Evolutionary conservation across 2,888 invertebrate genomes (phyloP).

Genomic region (Steromphala cineraria): DNA sequence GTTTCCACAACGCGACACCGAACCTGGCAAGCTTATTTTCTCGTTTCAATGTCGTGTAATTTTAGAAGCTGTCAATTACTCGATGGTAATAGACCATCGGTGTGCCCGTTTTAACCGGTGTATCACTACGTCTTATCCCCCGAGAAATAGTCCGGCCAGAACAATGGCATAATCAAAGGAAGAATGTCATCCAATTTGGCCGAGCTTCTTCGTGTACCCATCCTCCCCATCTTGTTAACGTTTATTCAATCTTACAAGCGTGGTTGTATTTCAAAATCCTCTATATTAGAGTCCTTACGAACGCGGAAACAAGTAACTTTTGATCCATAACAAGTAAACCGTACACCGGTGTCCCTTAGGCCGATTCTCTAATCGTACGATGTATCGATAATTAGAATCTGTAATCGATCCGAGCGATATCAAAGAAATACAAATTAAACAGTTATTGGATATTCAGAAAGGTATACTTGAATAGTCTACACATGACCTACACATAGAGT

Average conservation of each 20-base stretch:
- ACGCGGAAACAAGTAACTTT: too few species aligned
- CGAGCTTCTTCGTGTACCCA: background rate
- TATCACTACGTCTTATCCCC: slow-evolving; percentile 12
- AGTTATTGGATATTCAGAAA: too few species aligned
- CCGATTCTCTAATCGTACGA: too few species aligned
- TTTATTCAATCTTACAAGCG: background rate
- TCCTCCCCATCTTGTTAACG: background rate
- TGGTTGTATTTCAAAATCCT: background rate
- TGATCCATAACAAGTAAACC: too few species aligned
- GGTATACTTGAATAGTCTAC: too few species aligned
- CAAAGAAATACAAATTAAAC: too few species aligned
- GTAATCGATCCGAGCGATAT: too few species aligned
- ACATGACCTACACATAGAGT: too few species aligned
- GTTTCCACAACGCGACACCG: slow-evolving; percentile 1
- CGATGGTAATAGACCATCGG: background rate
- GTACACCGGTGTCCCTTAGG: too few species aligned
- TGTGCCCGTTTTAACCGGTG: background rate
- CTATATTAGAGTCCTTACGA: too few species aligned
- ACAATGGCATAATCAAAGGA: slow-evolving; percentile 7
- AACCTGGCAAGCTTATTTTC: slow-evolving; percentile 22
- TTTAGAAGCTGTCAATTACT: slow-evolving; percentile 21
- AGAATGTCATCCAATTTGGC: slow-evolving; percentile 5
- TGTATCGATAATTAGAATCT: too few species aligned
- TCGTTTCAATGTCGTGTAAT: slow-evolving; percentile 22
- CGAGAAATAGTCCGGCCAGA: slow-evolving; percentile 1